Conservation (phyloP, 2,888 invertebrate genomes). For the Agonopterix arenella region DNA sequence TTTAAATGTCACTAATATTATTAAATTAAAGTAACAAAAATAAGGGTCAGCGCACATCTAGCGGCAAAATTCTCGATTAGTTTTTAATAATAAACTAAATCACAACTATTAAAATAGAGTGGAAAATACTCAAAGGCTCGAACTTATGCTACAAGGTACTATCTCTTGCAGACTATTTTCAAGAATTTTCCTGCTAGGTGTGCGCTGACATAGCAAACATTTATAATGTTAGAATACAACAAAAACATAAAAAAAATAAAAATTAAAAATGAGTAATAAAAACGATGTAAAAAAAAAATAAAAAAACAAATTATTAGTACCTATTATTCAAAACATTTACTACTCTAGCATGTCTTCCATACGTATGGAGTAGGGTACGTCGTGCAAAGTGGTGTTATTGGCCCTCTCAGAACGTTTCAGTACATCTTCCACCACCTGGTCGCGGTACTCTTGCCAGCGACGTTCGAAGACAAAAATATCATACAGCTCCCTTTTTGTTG, state of each 20-base stretch:
- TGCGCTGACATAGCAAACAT: too few species aligned
- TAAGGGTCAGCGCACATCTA: too few species aligned
- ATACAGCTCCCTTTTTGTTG: constrained; percentile 74
- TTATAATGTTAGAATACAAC: too few species aligned
- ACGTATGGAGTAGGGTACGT: constrained; percentile 80
- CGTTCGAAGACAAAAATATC: constrained; percentile 68
- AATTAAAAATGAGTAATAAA: background rate
- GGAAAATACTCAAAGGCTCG: too few species aligned
- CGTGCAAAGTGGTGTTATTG: constrained; percentile 77
- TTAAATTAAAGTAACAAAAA: too few species aligned
- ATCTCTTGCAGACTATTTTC: too few species aligned
- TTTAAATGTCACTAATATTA: too few species aligned
- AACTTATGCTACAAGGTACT: too few species aligned
- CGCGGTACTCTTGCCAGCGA: constrained; percentile 75
- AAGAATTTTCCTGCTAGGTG: too few species aligned
- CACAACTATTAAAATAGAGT: too few species aligned
- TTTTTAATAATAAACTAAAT: too few species aligned
- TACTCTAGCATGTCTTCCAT: constrained; percentile 73
- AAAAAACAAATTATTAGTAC: background rate
- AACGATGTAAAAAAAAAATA: background rate
- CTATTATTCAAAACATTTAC: constrained; percentile 17
- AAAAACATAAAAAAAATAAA: background rate
- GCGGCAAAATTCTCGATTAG: too few species aligned
- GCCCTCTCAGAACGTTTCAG: constrained; percentile 61
- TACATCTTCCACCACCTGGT: constrained; percentile 66